phyloP scores from a whole-genome alignment of 35 echinoderm and acorn worm species.

The Ophioderma brevispina region DNA sequence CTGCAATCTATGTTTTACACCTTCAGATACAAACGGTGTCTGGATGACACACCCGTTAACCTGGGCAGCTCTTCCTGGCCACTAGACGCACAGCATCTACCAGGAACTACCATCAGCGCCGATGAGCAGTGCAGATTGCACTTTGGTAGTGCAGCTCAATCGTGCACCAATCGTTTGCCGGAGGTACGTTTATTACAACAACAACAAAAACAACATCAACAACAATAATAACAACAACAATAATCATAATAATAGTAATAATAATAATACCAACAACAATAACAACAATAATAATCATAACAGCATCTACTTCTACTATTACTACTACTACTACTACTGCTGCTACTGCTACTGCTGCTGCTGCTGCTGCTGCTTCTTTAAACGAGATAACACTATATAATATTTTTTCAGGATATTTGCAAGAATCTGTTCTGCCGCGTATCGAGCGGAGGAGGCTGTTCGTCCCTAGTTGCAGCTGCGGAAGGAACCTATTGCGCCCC shows the following conservation, averaged over 20 bases:
- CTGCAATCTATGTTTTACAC: too few species aligned
- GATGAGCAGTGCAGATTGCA: neutral
- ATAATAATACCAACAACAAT: too few species aligned
- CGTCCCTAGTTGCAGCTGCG: neutral
- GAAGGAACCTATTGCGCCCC: neutral
- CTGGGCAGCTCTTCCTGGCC: neutral
- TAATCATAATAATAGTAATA: too few species aligned
- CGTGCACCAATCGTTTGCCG: neutral
- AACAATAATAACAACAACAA: too few species aligned
- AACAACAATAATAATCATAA: neutral
- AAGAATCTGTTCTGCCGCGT: neutral
- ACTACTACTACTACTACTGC: neutral
- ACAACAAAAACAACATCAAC: too few species aligned
- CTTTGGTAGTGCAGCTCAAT: neutral
- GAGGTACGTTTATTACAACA: neutral
- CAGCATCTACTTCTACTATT: neutral
- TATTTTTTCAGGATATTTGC: neutral
- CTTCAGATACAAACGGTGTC: neutral
- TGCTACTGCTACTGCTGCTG: neutral
- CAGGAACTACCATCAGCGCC: neutral
- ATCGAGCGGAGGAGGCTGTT: neutral
- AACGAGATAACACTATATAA: neutral
- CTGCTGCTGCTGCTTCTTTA: neutral
- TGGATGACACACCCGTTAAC: neutral
- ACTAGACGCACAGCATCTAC: neutral